Conservation (phyloP, 2,888 invertebrate genomes). For the Limnephilus marmoratus region DNA sequence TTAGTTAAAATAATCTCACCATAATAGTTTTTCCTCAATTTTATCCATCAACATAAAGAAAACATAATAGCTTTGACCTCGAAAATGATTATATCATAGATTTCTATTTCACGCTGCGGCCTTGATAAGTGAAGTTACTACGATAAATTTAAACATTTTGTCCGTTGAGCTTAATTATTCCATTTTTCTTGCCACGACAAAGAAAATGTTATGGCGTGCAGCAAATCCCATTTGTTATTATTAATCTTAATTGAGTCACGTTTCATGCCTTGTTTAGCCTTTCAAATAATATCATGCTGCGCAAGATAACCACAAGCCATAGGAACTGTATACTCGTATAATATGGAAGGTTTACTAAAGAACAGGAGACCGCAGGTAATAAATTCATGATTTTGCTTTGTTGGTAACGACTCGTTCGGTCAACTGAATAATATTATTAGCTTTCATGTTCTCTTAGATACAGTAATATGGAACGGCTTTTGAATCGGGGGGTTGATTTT, state of each 20-base stretch:
- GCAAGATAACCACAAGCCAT: not conserved
- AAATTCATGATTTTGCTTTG: not conserved
- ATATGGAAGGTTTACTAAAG: not conserved
- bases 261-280: not conserved
- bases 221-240: not conserved
- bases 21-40: not conserved
- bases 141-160: not conserved
- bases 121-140: constrained; percentile 18
- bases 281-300: not conserved
- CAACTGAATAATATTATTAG: not conserved
- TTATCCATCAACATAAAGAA: not conserved
- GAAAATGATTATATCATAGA: constrained; percentile 30
- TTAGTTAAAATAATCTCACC: not conserved
- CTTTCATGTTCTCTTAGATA: not conserved
- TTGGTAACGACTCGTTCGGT: not conserved
- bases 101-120: constrained; percentile 30
- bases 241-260: not conserved
- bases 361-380: not conserved
- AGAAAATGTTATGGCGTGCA: not conserved
- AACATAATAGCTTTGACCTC: constrained; percentile 8
- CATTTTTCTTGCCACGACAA: not conserved
- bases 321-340: not conserved
- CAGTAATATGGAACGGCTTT: too few species aligned
- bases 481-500: too few species aligned
- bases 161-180: not conserved